Evolutionary conservation across 2,888 invertebrate species (phyloP), one percentile per base, ranked within the genome.

Genomic region (Aproaerema taeniolella): DNA sequence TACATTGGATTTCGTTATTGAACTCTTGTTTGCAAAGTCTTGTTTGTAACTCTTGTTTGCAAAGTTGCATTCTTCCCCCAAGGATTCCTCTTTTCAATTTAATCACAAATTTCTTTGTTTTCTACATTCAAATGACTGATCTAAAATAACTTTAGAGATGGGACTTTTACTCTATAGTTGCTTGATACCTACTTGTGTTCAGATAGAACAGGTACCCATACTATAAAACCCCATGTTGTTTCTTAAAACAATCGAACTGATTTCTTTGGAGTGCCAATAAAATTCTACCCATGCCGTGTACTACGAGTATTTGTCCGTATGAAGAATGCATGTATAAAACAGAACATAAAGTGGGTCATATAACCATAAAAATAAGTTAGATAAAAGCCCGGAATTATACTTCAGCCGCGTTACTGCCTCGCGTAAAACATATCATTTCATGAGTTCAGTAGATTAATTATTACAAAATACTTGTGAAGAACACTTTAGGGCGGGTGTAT

Each of bases 361-460:
- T 67, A 80, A 79, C 79, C 73, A 74, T 83, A 82, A 83, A 82
- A 82, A 79, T 80, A 83, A 81, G 83, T 82, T 75, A 82, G 76
- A 80, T 76, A 76, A 79, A 80, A 80, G 78, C 82, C 68, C 64
- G 70, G 77, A 79, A 78, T 80, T 76, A 75, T 83, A 82, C 80
- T 81, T 81, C 64, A 61, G n/a, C n/a, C 57, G 72, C 76, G 72
- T 83, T 81, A 81, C 69, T 60, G 48, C 50, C 55, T 62, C 55
- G 61, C 69, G 65, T 76, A 68, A 78, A 80, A 74, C 73, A 68
- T 53, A 67, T 68, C 67, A 73, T 72, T 73, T 68, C 73, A 69
- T 67, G 72, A 68, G 64, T 72, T 67, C 66, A 63, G 67, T 53
- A 68, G 68, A 77, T 79, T 80, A 79, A 82, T 83, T 78, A 74